Evolutionary conservation across 2,797 vertebrate genomes (phyloP).

Genomic region (Hippoglossus hippoglossus): DNA sequence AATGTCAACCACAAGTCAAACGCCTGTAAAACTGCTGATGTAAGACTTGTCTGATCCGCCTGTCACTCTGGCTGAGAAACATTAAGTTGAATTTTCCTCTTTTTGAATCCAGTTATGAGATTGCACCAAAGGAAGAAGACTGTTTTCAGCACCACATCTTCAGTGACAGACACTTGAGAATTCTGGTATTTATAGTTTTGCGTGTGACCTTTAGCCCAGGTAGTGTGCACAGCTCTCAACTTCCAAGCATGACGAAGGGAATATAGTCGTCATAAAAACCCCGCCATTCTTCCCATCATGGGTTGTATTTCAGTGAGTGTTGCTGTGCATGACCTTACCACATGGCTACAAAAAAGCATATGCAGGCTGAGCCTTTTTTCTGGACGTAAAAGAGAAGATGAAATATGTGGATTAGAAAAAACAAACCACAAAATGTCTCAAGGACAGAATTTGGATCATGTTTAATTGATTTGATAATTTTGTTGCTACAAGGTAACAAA

Average conservation of each 20-base stretch:
- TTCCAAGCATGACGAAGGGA: slow-evolving; percentile 19
- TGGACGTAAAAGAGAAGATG: not conserved
- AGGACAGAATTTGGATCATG: too few species aligned
- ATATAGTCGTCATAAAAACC: slow-evolving; percentile 24
- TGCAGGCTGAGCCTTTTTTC: not conserved
- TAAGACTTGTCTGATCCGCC: not conserved
- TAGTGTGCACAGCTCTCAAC: slow-evolving; percentile 10
- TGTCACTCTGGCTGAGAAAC: not conserved
- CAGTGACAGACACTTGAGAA: not conserved
- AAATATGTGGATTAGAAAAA: too few species aligned
- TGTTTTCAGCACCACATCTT: not conserved
- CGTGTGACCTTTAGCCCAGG: slow-evolving; percentile 39
- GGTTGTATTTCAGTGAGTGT: slow-evolving; percentile 16
- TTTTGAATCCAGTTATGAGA: not conserved
- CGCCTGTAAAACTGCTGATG: slow-evolving; percentile 8
- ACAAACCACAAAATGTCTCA: too few species aligned
- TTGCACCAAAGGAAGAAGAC: too few species aligned
- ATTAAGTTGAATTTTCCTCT: slow-evolving; percentile 14
- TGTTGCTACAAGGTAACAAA: too few species aligned
- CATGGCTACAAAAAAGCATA: not conserved
- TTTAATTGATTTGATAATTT: too few species aligned
- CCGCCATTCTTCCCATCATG: slow-evolving; percentile 16
- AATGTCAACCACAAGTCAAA: slow-evolving; percentile 25
- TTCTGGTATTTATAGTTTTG: slow-evolving; percentile 26
- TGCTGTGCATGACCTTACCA: not conserved